Conservation (phyloP, 2,113 vertebrate species). For the Montifringilla adamsi region DNA sequence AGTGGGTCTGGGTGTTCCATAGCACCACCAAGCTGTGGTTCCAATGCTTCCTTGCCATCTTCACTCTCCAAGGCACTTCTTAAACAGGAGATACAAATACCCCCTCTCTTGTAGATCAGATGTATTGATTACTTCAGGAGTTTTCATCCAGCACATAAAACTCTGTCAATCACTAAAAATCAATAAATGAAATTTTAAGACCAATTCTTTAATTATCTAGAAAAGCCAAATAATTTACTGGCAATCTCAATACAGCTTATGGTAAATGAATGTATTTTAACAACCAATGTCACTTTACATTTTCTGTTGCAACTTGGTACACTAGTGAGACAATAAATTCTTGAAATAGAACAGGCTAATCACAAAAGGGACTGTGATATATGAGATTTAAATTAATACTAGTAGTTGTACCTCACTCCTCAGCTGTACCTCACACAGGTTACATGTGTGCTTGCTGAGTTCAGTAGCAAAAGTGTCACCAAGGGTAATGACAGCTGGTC, state of each 20-base stretch:
- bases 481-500: background rate
- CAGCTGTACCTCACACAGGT: background rate
- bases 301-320: background rate
- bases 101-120: background rate
- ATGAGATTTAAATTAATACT: background rate
- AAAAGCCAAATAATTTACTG: background rate
- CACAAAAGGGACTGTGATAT: background rate
- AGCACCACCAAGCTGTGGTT: background rate
- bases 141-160: background rate
- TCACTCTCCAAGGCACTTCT: background rate
- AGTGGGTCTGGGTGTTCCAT: background rate
- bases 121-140: background rate
- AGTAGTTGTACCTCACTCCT: background rate
- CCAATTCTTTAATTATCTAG: background rate
- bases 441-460: accelerated
- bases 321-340: background rate
- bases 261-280: background rate
- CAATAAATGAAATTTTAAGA: background rate
- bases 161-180: background rate
- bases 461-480: background rate
- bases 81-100: background rate
- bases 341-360: background rate
- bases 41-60: background rate
- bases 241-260: background rate
- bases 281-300: background rate